Evolutionary conservation across 2,888 invertebrate genomes (phyloP).

Genomic region (Timandra comae): DNA sequence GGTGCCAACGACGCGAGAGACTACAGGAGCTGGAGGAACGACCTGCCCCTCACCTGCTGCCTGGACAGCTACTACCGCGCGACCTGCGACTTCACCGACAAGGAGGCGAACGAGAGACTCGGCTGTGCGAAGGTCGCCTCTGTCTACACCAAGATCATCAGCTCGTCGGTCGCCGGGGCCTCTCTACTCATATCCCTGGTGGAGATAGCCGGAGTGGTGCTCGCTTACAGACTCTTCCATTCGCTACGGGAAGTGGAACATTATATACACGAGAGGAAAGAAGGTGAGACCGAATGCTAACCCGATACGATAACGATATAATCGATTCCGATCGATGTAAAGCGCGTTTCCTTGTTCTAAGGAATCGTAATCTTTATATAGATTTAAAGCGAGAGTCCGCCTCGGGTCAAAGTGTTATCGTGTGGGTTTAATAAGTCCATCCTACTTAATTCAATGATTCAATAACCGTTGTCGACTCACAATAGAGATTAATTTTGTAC

Average conservation of each 20-base stretch:
- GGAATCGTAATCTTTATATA: constrained; percentile 49
- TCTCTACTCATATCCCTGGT: constrained; percentile 55
- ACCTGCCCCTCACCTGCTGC: constrained; percentile 63
- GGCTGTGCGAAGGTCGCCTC: constrained; percentile 70
- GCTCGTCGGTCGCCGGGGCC: constrained; percentile 62
- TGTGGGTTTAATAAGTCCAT: constrained; percentile 43
- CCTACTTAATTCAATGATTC: constrained; percentile 48
- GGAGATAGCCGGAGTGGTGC: constrained; percentile 53
- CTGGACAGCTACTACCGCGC: constrained; percentile 63
- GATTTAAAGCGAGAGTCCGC: constrained; percentile 16
- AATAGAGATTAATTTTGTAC: constrained; percentile 36
- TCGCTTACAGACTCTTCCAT: constrained; percentile 64
- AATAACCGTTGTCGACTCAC: constrained; percentile 37
- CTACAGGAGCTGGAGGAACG: constrained; percentile 66
- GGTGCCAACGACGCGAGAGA: constrained; percentile 69
- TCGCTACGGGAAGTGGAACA: constrained; percentile 65
- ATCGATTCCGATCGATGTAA: constrained; percentile 25
- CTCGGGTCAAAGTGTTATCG: constrained; percentile 39
- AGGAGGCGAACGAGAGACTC: constrained; percentile 66
- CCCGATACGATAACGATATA: constrained; percentile 22
- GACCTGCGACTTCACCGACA: constrained; percentile 66
- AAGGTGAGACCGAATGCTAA: constrained; percentile 70
- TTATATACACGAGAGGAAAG: constrained; percentile 64
- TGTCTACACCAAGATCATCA: constrained; percentile 70
- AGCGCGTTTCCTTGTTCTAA: constrained; percentile 51